Base-by-base conservation (phyloP, 2,113 vertebrate species). In the Tragulus kanchil region DNA sequence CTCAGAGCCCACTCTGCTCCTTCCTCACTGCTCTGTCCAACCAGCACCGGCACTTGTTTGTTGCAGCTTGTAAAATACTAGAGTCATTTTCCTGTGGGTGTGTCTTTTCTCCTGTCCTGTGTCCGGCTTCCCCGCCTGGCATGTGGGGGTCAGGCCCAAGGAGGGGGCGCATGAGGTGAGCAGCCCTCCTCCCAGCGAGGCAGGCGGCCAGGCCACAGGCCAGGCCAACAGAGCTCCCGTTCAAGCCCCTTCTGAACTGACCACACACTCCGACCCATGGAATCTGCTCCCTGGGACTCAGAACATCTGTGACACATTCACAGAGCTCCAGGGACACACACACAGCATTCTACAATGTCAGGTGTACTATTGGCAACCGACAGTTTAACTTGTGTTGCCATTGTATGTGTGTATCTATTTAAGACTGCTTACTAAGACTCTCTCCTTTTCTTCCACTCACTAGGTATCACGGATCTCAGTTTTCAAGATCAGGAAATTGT, bases 81-180 rank as follows among this genome's bases (percentile, higher is more conserved):
- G 45, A 90, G 95, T 97, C 97, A 89, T 77, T 97, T 97, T 97
- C 98, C 97, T 98, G 97, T 97, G 98, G 98, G 97, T 95, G 98
- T 98, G 97, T 90, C 98, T 64, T 95, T 83, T 94, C 94, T 92
- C 89, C 84, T 83, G 48, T 95, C 94, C 89, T 26, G n/a, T 75
- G 92, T 94, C 89, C 52, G 4, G 79, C 64, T 90, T 95, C 89
- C 91, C 62, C 42, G 52, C 71, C 90, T 96, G 82, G 81, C 25
- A 19, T 58, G 65, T 52, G 25, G 45, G 25, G 50, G 59, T 93
- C 87, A 87, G 52, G 52, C 17, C 42, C 25, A 2, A 21, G 84
- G n/a, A 67, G 58, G 16, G n/a, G 62, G 42, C 19, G 23, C 11
- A 36, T 45, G 73, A 94, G 93, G 67, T 79, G n/a, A 84, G 56